Evolutionary conservation across 2,888 invertebrate species (phyloP), one percentile per base, ranked within the genome.

Genomic region (Tipula helvola): DNA sequence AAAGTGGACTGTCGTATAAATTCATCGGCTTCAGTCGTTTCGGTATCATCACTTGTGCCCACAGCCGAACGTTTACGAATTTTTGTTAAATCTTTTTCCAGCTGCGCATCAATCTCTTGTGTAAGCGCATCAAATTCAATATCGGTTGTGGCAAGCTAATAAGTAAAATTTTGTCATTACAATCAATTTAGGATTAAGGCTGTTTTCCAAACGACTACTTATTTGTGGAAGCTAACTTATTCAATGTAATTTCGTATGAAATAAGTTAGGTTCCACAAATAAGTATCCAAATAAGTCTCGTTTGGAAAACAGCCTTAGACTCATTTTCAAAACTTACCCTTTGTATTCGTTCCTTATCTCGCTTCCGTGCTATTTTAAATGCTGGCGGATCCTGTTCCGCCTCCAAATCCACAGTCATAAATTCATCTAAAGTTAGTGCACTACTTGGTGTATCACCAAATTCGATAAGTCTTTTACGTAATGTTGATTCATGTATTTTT

Each of bases 401-500:
- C 90, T 99, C 98, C 88, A 99, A 92, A 90, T 99, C 99, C 0
- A 99, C 97, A 0, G 96, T 96, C 95, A 98, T 96, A 90, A 99
- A 99, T 92, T 99, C 99, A 89, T 99, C 98, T 39, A 99, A 92
- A 0, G 99, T 99, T 86, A 99, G 92, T 8, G 96, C 95, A 90
- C 98, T 97, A 12, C 98, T 98, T 0, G 99, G 98, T 0, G 99
- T 99, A 89, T 98, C 97, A 0, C 98, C 97, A 91, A 99, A 99
- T 92, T 99, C 99, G 41, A 96, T 94, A 57, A 99, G 93, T 87
- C 97, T 94, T 93, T 98, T 98, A 87, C 97, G 93, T 57, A 99
- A 92, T 0, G 99, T 99, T 0, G 97, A 95, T 91, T 98, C 97
- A 90, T 98, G 98, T 16, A 99, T 97, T 92, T 98, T 98, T 0